Conservation (phyloP, 2,797 vertebrate genomes). For the Falco cherrug region DNA sequence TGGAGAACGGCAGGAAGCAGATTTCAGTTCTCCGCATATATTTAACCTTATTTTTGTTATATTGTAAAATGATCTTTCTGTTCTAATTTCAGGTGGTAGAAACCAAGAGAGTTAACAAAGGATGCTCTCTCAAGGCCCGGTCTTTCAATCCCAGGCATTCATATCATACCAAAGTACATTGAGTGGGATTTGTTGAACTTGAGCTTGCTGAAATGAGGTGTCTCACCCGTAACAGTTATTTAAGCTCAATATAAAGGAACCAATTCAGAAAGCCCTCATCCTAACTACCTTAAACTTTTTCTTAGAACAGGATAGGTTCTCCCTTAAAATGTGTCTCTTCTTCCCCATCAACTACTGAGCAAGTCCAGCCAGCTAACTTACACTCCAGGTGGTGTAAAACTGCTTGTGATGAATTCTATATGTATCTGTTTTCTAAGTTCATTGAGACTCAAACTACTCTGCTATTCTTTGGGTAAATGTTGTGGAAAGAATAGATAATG, state of each 20-base stretch:
- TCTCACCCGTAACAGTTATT: background rate
- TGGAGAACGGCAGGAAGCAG: background rate
- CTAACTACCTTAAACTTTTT: background rate
- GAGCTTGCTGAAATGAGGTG: conserved; percentile 2
- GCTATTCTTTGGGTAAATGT: background rate
- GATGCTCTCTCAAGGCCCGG: background rate
- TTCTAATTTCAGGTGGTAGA: background rate
- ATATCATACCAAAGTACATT: background rate
- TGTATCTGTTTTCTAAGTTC: background rate
- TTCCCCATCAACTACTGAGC: background rate
- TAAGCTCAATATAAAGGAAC: conserved; percentile 5
- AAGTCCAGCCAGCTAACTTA: background rate
- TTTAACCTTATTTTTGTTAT: background rate
- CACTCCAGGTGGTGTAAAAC: background rate
- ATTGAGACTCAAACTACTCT: background rate
- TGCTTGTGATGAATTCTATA: background rate
- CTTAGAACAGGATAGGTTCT: background rate
- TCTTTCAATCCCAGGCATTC: background rate
- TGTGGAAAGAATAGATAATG: background rate
- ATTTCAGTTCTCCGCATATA: background rate
- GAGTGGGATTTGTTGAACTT: conserved; percentile 17
- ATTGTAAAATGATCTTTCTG: background rate
- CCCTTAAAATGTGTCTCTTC: background rate
- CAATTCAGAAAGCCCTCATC: background rate
- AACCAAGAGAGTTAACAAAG: background rate